phyloP scores from a whole-genome alignment of 2,113 vertebrate genomes.

The Osmerus mordax region DNA sequence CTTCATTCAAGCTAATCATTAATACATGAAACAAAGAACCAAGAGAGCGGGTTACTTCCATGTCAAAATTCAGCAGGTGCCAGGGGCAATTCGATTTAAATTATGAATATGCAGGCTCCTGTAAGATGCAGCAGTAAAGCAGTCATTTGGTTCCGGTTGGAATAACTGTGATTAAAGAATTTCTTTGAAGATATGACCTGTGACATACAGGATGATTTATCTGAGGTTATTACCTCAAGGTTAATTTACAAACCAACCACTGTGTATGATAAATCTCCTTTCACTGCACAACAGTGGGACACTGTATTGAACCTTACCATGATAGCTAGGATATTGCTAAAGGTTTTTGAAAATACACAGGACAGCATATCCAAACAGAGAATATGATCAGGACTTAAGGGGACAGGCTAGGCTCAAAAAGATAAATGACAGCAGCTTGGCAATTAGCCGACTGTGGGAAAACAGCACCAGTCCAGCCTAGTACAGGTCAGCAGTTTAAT shows the following conservation, averaged over 20 bases:
- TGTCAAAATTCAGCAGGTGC: too few relatives aligned
- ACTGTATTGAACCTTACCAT: slow-evolving; percentile 19
- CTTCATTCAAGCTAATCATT: too few relatives aligned
- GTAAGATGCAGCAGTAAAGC: not conserved
- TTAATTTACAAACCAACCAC: slow-evolving; percentile 41
- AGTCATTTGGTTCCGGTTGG: slow-evolving; percentile 17
- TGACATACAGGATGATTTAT: slow-evolving; percentile 50
- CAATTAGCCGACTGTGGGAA: slow-evolving; percentile 16
- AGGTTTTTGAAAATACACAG: too few relatives aligned
- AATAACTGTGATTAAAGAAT: slow-evolving; percentile 42
- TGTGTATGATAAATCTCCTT: slow-evolving; percentile 41
- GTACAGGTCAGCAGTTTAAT: not conserved
- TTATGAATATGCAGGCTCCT: not conserved
- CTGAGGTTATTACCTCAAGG: slow-evolving; percentile 52
- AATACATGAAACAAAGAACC: too few relatives aligned
- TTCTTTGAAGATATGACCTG: slow-evolving; percentile 39
- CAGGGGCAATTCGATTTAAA: too few relatives aligned
- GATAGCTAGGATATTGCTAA: slow-evolving; percentile 33
- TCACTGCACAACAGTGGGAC: slow-evolving; percentile 17
- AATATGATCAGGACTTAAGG: slow-evolving; percentile 11
- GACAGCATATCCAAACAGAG: too few relatives aligned
- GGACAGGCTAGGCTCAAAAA: not conserved
- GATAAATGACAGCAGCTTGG: slow-evolving; percentile 39
- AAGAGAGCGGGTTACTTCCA: too few relatives aligned
- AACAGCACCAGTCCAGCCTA: not conserved